Evolutionary conservation across 2,797 vertebrate genomes (phyloP).

Genomic region (Erithacus rubecula): DNA sequence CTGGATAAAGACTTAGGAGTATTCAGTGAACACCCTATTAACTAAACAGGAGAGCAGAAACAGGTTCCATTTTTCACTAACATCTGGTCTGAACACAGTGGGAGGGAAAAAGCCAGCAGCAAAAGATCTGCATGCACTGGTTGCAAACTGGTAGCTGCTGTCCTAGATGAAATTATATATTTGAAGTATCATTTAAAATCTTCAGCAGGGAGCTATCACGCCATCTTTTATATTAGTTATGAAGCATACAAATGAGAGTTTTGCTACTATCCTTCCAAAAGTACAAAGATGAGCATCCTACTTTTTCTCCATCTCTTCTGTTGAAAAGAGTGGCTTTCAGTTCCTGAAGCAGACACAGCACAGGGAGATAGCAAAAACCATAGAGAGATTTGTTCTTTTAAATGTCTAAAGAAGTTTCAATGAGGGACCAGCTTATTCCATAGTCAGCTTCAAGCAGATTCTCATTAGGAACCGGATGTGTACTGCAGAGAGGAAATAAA

Average conservation of each 20-base stretch:
- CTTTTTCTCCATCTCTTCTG: not conserved
- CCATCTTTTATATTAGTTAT: slow-evolving; percentile 8
- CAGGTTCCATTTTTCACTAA: slow-evolving; percentile 38
- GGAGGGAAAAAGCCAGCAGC: not conserved
- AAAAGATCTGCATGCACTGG: not conserved
- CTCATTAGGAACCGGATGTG: not conserved
- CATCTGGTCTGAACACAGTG: slow-evolving; percentile 29
- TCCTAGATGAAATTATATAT: slow-evolving; percentile 5
- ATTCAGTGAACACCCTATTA: slow-evolving; percentile 39
- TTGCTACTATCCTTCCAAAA: not conserved
- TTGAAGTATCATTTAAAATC: slow-evolving; percentile 51
- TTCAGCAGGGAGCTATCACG: slow-evolving; percentile 37
- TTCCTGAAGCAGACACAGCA: not conserved
- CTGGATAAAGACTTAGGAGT: slow-evolving; percentile 26
- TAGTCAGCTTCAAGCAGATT: not conserved
- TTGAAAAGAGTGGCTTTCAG: not conserved
- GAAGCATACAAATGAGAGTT: not conserved
- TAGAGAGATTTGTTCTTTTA: not conserved
- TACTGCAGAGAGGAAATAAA: not conserved
- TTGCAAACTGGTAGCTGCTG: slow-evolving; percentile 10
- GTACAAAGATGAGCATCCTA: not conserved
- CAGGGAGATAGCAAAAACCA: not conserved
- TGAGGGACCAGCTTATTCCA: not conserved
- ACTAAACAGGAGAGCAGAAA: not conserved
- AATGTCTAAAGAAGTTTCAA: not conserved